phyloP scores from a whole-genome alignment of 1,140 invertebrate species.

The Euura saliciscinereae region DNA sequence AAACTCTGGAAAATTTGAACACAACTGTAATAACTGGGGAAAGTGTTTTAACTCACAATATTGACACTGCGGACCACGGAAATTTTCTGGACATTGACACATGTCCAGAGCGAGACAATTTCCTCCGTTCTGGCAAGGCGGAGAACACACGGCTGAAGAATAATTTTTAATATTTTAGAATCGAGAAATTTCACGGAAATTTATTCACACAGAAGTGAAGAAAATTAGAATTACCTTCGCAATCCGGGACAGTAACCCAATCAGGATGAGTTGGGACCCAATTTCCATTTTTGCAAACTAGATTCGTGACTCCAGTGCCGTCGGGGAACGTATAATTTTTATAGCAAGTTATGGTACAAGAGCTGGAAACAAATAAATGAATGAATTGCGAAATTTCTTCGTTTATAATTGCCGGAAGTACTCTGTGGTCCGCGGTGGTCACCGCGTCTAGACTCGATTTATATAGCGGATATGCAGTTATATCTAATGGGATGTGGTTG shows the following conservation, averaged over 20 bases:
- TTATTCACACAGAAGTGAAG: not conserved
- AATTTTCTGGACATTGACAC: conserved; percentile 77
- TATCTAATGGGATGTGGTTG: not conserved
- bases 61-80: conserved; percentile 76
- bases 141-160: conserved; percentile 71
- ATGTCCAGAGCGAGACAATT: conserved; percentile 74
- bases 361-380: conserved; percentile 46
- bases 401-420: too few relatives aligned
- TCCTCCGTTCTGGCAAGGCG: conserved; percentile 78
- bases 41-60: conserved; percentile 66
- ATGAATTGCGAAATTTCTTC: not conserved
- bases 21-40: not conserved
- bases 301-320: conserved; percentile 65
- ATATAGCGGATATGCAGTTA: not conserved
- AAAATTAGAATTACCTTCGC: conserved; percentile 60
- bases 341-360: conserved; percentile 69
- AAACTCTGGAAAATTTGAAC: conserved; percentile 13
- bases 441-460: not conserved
- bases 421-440: too few relatives aligned
- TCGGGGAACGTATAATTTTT: conserved; percentile 71
- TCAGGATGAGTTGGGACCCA: conserved; percentile 68
- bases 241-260: conserved; percentile 68
- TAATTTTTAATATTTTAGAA: conserved; percentile 16
- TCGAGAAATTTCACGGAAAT: not conserved
- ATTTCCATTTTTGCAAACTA: conserved; percentile 68